Evolutionary conservation across 2,797 vertebrate species (phyloP).

Genomic region (Jordanella pulchra): DNA sequence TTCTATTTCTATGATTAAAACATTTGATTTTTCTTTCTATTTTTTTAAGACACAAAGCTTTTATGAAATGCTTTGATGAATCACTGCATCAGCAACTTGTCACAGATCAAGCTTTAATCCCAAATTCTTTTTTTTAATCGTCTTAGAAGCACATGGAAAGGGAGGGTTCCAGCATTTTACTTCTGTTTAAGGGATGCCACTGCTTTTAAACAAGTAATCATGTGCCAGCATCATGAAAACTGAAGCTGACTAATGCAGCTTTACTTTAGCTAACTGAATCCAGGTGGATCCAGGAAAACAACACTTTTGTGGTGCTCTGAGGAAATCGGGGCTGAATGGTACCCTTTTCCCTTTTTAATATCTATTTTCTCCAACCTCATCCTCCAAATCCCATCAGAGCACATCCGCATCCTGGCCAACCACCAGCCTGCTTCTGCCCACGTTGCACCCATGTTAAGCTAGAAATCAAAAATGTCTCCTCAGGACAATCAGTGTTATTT

Average conservation of each 20-base stretch:
- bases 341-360: conserved; percentile 15
- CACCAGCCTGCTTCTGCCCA: conserved; percentile 45
- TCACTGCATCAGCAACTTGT: conserved; percentile 60
- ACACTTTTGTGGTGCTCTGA: conserved; percentile 22
- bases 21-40: conserved; percentile 15
- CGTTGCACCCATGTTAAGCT: conserved; percentile 37
- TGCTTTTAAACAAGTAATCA: conserved; percentile 36
- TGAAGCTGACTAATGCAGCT: conserved; percentile 20
- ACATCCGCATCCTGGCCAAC: conserved; percentile 50
- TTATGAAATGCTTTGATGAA: conserved; percentile 46
- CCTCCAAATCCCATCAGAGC: conserved; percentile 68
- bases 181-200: conserved; percentile 5
- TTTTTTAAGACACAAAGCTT: conserved; percentile 22
- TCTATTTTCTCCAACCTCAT: conserved; percentile 32
- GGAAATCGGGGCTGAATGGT: conserved; percentile 25
- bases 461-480: conserved; percentile 54
- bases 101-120: conserved; percentile 52
- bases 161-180: conserved; percentile 26
- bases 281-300: conserved; percentile 5
- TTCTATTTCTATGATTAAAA: conserved; percentile 40
- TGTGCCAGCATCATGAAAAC: conserved; percentile 20
- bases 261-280: conserved; percentile 5
- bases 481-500: conserved; percentile 67
- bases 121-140: conserved; percentile 37
- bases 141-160: conserved; percentile 38